phyloP scores from a whole-genome alignment of 2,797 vertebrate species.

The Enoplosus armatus region DNA sequence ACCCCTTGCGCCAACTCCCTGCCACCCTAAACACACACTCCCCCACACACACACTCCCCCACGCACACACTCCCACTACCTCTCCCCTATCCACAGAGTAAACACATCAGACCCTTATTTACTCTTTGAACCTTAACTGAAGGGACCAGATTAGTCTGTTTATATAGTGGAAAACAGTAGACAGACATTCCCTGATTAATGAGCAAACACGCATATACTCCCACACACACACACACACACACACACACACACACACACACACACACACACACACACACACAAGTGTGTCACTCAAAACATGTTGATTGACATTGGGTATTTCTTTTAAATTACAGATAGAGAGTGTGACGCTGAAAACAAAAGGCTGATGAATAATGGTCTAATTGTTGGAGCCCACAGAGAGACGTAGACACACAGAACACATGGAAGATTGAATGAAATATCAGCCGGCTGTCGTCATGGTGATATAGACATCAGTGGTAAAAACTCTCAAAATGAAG shows the following conservation, averaged over 20 bases:
- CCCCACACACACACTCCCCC: neutral
- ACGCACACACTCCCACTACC: conserved; percentile 13
- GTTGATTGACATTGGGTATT: conserved; percentile 5
- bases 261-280: neutral
- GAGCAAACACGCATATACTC: conserved; percentile 2
- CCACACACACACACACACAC: neutral
- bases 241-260: neutral
- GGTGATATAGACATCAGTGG: conserved; percentile 69
- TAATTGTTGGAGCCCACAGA: conserved; percentile 4
- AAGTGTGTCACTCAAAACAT: neutral
- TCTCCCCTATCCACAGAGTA: conserved; percentile 44
- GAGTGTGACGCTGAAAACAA: conserved; percentile 14
- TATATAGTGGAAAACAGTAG: conserved; percentile 57
- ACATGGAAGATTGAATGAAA: conserved; percentile 32
- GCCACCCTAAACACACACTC: neutral
- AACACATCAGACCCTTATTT: conserved; percentile 69
- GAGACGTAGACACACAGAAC: neutral
- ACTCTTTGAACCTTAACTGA: conserved; percentile 51
- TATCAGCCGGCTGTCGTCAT: conserved; percentile 66
- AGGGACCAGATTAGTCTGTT: conserved; percentile 67
- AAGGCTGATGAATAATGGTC: conserved; percentile 31
- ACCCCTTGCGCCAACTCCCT: neutral
- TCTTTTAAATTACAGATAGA: neutral
- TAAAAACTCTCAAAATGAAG: conserved; percentile 59
- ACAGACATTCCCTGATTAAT: conserved; percentile 49